A percentile compares a stretch with the other conserved stretches of the same genome.
phyloP scores from a whole-genome alignment of 1,140 invertebrate genomes.

The Thaumetopoea pityocampa region DNA sequence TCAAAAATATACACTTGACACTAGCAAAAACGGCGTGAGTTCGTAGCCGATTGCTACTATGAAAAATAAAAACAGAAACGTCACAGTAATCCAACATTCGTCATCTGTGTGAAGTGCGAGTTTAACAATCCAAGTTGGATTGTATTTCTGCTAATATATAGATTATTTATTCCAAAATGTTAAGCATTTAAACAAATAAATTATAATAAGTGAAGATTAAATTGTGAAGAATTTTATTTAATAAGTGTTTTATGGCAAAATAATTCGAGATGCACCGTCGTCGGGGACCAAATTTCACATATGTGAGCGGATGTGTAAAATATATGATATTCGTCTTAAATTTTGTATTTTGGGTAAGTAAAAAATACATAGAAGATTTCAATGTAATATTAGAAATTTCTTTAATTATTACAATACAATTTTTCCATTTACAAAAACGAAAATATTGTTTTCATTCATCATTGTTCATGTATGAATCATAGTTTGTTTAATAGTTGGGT shows the following conservation, averaged over 20 bases:
- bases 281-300: constrained; percentile 78
- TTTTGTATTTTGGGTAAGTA: constrained; percentile 93
- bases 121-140: constrained; percentile 1
- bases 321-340: constrained; percentile 96
- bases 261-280: constrained; percentile 72
- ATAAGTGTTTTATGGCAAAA: constrained; percentile 16
- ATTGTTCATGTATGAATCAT: constrained; percentile 28
- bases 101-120: constrained; percentile 8
- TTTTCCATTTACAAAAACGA: too few species aligned
- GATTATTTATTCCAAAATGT: constrained; percentile 13
- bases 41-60: too few species aligned
- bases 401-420: too few species aligned
- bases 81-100: too few species aligned
- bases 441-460: constrained; percentile 22
- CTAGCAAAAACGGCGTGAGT: too few species aligned
- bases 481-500: constrained; percentile 17
- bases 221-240: background rate
- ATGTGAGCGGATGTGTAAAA: constrained; percentile 94
- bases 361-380: too few species aligned
- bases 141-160: too few species aligned
- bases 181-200: constrained; percentile 2
- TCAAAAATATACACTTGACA: too few species aligned
- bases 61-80: too few species aligned
- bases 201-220: constrained; percentile 4
- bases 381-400: too few species aligned